Conservation (phyloP, 1,140 invertebrate genomes). For the Drosophila teissieri region DNA sequence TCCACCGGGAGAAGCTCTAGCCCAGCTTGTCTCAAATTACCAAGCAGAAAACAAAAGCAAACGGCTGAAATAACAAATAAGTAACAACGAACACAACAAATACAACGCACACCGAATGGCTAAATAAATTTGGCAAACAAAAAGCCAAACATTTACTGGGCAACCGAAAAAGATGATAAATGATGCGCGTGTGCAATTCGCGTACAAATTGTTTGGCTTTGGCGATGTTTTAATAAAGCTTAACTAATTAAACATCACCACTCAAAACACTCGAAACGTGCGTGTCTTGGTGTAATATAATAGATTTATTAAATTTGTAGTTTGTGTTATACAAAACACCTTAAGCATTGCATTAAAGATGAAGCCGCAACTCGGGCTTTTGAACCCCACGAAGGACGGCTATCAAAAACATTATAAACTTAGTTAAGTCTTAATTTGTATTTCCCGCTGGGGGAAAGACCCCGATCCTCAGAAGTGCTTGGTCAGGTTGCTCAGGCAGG, state of each 20-base stretch:
- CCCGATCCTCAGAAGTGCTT: conserved; percentile 36
- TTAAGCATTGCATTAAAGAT: conserved; percentile 63
- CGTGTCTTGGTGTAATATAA: conserved; percentile 64
- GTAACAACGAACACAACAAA: neutral
- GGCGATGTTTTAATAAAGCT: conserved; percentile 80
- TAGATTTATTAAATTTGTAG: conserved; percentile 75
- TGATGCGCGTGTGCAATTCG: conserved; percentile 75
- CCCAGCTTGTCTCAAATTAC: conserved; percentile 54
- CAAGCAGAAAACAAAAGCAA: conserved; percentile 36
- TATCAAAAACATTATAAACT: conserved; percentile 31
- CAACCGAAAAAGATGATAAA: conserved; percentile 71
- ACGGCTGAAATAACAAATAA: conserved; percentile 10
- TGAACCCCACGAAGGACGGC: conserved; percentile 68
- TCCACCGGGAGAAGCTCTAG: conserved; percentile 33
- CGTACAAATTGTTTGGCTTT: conserved; percentile 63
- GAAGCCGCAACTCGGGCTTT: conserved; percentile 35
- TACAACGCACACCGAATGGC: conserved; percentile 16
- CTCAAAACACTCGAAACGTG: conserved; percentile 25
- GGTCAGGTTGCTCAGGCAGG: conserved; percentile 68
- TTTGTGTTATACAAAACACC: conserved; percentile 72
- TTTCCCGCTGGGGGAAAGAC: neutral
- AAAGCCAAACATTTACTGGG: conserved; percentile 64
- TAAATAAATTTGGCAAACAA: conserved; percentile 49
- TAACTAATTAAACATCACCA: conserved; percentile 72
- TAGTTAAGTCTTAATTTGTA: conserved; percentile 2